Evolutionary conservation across 1,140 invertebrate genomes (phyloP).

Genomic region (Ephestia elutella): DNA sequence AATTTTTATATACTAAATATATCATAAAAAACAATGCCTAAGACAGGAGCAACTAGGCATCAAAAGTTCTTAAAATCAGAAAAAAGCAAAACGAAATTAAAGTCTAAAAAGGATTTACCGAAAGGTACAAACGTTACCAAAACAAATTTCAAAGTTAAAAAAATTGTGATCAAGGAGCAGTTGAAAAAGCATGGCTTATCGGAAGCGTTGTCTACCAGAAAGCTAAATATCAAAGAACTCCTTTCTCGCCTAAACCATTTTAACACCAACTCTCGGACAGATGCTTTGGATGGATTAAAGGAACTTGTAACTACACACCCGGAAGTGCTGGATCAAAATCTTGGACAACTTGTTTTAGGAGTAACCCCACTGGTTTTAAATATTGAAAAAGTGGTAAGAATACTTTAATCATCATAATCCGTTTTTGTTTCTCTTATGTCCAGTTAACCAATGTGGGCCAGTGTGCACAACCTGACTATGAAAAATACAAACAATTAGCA

Average conservation of each 20-base stretch:
- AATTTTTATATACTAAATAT: too few species aligned
- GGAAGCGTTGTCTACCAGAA: constrained; percentile 81
- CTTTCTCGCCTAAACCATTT: constrained; percentile 85
- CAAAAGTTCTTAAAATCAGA: constrained; percentile 84
- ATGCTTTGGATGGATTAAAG: constrained; percentile 82
- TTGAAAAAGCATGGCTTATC: constrained; percentile 77
- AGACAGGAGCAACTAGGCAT: constrained; percentile 71
- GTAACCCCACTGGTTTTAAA: constrained; percentile 82
- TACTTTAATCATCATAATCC: too few species aligned
- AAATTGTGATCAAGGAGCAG: constrained; percentile 87
- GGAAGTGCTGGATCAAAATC: constrained; percentile 75
- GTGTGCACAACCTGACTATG: too few species aligned
- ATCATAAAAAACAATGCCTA: constrained; percentile 34
- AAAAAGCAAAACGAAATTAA: constrained; percentile 86
- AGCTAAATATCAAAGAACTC: constrained; percentile 85
- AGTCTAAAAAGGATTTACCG: constrained; percentile 80
- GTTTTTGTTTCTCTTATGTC: too few species aligned
- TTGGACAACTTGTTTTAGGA: constrained; percentile 80
- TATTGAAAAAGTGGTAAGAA: constrained; percentile 76
- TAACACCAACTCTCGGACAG: constrained; percentile 80
- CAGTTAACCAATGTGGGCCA: too few species aligned
- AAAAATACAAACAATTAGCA: too few species aligned
- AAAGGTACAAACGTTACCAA: constrained; percentile 90
- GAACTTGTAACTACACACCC: constrained; percentile 78
- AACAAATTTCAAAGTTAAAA: constrained; percentile 90